Percentiles rank a stretch among this genome's conserved stretches.
Conservation (phyloP, 1,140 invertebrate genomes). For the Listronotus bonariensis region DNA sequence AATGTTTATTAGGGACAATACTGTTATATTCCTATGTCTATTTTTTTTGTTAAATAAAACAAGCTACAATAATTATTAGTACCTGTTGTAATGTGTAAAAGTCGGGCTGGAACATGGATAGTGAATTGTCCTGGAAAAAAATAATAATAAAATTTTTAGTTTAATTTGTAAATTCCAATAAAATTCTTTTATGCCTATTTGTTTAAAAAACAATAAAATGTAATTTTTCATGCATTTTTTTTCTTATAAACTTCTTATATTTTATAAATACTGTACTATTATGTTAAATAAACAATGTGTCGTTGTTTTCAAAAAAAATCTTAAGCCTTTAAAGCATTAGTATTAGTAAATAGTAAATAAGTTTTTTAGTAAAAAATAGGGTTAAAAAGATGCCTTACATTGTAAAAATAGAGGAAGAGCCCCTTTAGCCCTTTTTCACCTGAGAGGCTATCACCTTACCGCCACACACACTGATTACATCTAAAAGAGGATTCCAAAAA, state of each 20-base stretch:
- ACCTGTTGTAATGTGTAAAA: constrained; percentile 47
- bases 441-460: constrained; percentile 61
- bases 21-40: constrained; percentile 19
- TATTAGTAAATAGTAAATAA: constrained; percentile 15
- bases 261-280: neutral
- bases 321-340: neutral
- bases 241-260: too few species aligned
- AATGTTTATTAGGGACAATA: constrained; percentile 14
- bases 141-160: constrained; percentile 12
- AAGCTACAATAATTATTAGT: constrained; percentile 33
- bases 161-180: too few species aligned
- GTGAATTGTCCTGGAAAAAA: constrained; percentile 52
- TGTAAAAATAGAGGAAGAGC: constrained; percentile 49
- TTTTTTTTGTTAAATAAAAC: constrained; percentile 5
- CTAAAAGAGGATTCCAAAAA: constrained; percentile 64
- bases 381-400: constrained; percentile 53
- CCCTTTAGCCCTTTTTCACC: constrained; percentile 44
- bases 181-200: too few species aligned
- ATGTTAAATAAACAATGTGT: constrained; percentile 3
- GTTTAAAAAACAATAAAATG: too few species aligned
- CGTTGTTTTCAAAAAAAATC: neutral
- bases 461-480: constrained; percentile 80
- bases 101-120: constrained; percentile 49
- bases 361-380: constrained; percentile 25
- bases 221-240: too few species aligned